Conservation (phyloP, 2,888 invertebrate species). For the Cancer borealis region DNA sequence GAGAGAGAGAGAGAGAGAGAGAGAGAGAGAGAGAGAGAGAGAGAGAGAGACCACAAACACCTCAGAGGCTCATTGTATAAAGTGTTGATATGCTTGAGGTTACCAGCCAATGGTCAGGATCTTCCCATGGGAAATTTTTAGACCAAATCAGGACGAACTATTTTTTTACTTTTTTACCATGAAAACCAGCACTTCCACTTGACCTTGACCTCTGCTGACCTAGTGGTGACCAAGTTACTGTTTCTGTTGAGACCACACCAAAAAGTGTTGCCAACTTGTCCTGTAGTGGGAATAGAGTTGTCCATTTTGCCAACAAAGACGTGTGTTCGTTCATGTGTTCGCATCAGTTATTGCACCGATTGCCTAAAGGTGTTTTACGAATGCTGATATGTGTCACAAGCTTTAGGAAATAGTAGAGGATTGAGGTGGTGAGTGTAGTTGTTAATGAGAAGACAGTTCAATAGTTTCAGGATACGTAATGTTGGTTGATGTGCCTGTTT, state of each 20-base stretch:
- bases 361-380: not conserved
- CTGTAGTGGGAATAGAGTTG: not conserved
- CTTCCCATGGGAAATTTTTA: constrained; percentile 50
- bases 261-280: not conserved
- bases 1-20: not conserved
- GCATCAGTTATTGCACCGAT: constrained; percentile 10
- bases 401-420: not conserved
- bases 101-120: constrained; percentile 50
- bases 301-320: not conserved
- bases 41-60: not conserved
- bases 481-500: constrained; percentile 32
- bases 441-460: not conserved
- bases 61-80: constrained; percentile 13
- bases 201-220: constrained; percentile 35
- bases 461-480: not conserved
- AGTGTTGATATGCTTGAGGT: constrained; percentile 1
- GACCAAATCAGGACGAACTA: constrained; percentile 57
- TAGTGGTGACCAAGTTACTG: constrained; percentile 21
- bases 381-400: not conserved
- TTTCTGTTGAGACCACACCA: constrained; percentile 5
- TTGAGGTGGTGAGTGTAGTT: not conserved
- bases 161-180: constrained; percentile 67
- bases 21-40: not conserved
- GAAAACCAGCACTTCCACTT: constrained; percentile 39
- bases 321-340: not conserved